A percentile compares a stretch with the other conserved stretches of the same genome.
Conservation (phyloP, 2,113 vertebrate genomes). For the Amblyopsis rosae region DNA sequence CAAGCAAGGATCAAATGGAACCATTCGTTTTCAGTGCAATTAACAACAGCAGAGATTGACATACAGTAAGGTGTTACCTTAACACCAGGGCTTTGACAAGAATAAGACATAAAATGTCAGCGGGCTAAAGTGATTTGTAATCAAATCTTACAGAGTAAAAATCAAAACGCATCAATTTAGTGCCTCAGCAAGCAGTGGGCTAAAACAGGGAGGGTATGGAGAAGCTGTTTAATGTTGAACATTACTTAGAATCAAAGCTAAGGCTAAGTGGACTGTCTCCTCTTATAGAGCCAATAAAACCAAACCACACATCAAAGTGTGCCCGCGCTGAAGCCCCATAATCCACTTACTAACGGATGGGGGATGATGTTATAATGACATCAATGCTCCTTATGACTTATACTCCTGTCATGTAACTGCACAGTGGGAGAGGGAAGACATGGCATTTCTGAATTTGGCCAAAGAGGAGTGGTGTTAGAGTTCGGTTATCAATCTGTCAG, state of each 20-base stretch:
- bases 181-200: constrained; percentile 34
- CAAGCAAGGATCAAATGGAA: too few species aligned
- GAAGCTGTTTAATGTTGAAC: constrained; percentile 55
- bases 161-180: constrained; percentile 68
- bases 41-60: too few species aligned
- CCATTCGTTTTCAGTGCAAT: too few species aligned
- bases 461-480: constrained; percentile 51
- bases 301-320: constrained; percentile 69
- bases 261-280: constrained; percentile 71
- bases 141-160: not conserved
- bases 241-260: constrained; percentile 69
- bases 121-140: too few species aligned
- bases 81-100: too few species aligned
- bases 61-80: too few species aligned
- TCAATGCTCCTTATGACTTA: constrained; percentile 58
- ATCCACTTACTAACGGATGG: constrained; percentile 74
- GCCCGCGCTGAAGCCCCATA: constrained; percentile 59
- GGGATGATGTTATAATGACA: constrained; percentile 66
- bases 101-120: too few species aligned
- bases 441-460: constrained; percentile 58
- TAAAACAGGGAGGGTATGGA: constrained; percentile 41
- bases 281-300: constrained; percentile 72
- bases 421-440: constrained; percentile 50
- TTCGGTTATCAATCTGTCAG: constrained; percentile 67
- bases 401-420: constrained; percentile 59